phyloP scores from a whole-genome alignment of 2,113 vertebrate genomes.

The Protobothrops flavoviridis region DNA sequence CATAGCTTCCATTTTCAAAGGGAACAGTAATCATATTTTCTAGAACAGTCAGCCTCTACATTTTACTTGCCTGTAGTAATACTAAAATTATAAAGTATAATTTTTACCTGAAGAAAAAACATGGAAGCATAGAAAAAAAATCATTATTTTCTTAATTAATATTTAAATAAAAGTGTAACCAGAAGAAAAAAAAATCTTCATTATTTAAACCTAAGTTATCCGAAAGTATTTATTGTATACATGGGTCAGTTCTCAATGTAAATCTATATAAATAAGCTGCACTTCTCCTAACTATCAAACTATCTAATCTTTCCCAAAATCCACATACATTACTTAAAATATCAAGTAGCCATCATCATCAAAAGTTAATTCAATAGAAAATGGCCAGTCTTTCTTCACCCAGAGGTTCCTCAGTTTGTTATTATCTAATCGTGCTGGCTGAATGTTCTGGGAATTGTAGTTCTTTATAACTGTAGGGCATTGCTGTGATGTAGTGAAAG shows the following conservation, averaged over 20 bases:
- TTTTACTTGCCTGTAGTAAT: neutral
- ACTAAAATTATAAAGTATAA: neutral
- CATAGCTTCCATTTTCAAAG: neutral
- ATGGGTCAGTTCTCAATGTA: neutral
- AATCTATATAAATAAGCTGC: neutral
- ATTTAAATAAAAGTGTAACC: neutral
- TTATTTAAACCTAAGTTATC: neutral
- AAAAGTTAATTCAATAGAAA: constrained; percentile 12
- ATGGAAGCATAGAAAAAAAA: neutral
- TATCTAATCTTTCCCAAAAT: neutral
- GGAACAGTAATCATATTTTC: neutral
- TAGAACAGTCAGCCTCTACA: neutral
- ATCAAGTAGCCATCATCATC: neutral
- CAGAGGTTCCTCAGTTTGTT: neutral
- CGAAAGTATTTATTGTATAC: neutral
- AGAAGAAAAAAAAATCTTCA: neutral
- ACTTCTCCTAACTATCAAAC: neutral
- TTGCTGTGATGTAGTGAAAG: constrained; percentile 26
- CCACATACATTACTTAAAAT: neutral
- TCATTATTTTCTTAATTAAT: neutral
- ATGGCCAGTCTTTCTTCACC: neutral
- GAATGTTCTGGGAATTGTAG: neutral
- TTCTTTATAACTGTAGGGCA: neutral
- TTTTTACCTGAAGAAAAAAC: neutral
- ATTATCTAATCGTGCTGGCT: neutral